These are phyloP conservation scores for Drosophila stalkeri DNA, from an alignment of 2,888 invertebrate species.

Conservation along the genomic window DNA sequence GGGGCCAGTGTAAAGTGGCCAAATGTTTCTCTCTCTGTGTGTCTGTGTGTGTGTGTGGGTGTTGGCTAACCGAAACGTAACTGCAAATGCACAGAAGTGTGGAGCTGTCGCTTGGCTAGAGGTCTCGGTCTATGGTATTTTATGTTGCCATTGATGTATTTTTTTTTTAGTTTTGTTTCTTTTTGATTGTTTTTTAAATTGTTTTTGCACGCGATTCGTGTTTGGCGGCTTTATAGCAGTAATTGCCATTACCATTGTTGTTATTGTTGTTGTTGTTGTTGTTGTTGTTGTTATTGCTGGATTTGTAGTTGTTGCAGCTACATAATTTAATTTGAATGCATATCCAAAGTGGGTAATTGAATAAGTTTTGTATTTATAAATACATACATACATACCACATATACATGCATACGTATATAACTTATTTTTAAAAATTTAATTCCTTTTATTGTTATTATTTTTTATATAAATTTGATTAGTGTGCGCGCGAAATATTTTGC, in stretches of 20 bases:
- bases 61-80: constrained; percentile 30
- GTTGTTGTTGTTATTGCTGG: constrained; percentile 32
- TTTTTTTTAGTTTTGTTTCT: constrained; percentile 59
- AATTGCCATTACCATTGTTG: constrained; percentile 60
- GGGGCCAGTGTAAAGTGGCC: constrained; percentile 75
- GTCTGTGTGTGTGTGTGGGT: constrained; percentile 51
- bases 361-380: constrained; percentile 72
- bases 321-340: constrained; percentile 80
- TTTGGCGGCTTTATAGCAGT: constrained; percentile 77
- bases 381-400: too few species aligned
- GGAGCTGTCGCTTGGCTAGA: constrained; percentile 37
- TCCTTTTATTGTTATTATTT: constrained; percentile 42
- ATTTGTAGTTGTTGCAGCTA: constrained; percentile 57
- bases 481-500: constrained; percentile 58
- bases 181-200: constrained; percentile 82
- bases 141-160: constrained; percentile 55
- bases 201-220: constrained; percentile 80
- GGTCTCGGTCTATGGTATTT: constrained; percentile 61
- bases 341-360: constrained; percentile 81
- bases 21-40: constrained; percentile 5
- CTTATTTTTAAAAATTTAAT: constrained; percentile 4
- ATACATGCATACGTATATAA: not conserved
- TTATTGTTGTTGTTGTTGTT: constrained; percentile 43
- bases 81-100: constrained; percentile 30
- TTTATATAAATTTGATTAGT: constrained; percentile 82